Evolutionary conservation across 1,140 invertebrate species (phyloP).

Genomic region (Coptotermes formosanus): DNA sequence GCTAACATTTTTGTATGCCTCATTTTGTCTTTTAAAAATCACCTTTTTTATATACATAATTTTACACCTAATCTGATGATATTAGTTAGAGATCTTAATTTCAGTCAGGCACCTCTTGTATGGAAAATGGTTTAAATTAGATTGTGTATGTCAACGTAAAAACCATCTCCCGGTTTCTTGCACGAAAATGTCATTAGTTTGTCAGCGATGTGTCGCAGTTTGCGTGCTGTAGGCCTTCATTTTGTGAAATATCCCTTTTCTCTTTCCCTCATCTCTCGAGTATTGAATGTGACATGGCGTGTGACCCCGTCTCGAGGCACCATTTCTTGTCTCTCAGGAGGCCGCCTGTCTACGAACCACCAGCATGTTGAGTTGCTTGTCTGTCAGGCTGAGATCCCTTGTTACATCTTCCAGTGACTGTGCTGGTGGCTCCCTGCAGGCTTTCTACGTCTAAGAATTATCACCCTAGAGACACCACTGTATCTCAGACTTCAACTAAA

Average conservation of each 20-base stretch:
- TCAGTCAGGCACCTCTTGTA: too few species aligned
- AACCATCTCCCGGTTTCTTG: too few species aligned
- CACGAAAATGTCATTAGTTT: too few species aligned
- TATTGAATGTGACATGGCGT: background rate
- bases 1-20: too few species aligned
- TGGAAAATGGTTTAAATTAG: too few species aligned
- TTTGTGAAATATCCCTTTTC: background rate
- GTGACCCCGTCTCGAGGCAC: background rate
- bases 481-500: background rate
- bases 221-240: background rate
- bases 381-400: background rate
- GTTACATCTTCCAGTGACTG: background rate
- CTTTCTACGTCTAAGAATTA: background rate
- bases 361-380: background rate
- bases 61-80: too few species aligned
- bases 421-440: slow-evolving; percentile 1
- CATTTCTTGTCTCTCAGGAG: background rate
- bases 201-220: too few species aligned
- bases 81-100: too few species aligned
- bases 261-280: background rate
- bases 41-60: too few species aligned
- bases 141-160: too few species aligned
- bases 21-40: too few species aligned
- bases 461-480: background rate
- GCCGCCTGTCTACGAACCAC: background rate